Evolutionary conservation across 2,888 invertebrate species (phyloP).

Genomic region (Lamellibrachia columna): DNA sequence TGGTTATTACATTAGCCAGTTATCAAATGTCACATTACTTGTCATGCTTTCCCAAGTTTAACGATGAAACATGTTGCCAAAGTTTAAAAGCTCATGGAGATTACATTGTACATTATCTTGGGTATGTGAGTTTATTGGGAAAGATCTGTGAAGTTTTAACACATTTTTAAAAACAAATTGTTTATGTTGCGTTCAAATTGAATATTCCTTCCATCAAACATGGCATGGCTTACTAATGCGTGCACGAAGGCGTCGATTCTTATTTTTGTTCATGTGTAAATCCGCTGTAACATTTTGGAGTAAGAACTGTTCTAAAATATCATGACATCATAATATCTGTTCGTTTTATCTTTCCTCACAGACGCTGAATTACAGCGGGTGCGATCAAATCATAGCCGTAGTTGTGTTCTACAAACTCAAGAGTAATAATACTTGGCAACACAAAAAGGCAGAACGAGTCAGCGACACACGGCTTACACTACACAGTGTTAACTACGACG

Average conservation of each 20-base stretch:
- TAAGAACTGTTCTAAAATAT: background rate
- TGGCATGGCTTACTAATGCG: no score
- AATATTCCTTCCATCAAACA: no score
- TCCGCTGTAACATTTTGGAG: background rate
- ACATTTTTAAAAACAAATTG: no score
- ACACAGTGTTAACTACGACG: background rate
- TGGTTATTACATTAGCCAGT: no score
- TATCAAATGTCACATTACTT: no score
- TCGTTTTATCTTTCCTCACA: background rate
- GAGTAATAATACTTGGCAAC: background rate
- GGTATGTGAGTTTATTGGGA: no score
- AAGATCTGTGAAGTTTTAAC: no score
- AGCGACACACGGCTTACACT: background rate
- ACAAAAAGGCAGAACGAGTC: background rate
- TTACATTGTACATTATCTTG: no score
- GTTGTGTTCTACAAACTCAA: background rate
- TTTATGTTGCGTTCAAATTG: no score
- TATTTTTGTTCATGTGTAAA: background rate
- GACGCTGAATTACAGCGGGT: background rate
- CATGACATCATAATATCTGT: background rate
- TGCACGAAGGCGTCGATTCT: background rate
- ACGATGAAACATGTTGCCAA: no score
- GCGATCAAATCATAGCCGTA: background rate
- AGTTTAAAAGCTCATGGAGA: no score
- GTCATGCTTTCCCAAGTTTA: no score